These are phyloP conservation scores for Emydoidea blandingii DNA, from an alignment of 2,797 vertebrate species.

Conservation along the genomic window DNA sequence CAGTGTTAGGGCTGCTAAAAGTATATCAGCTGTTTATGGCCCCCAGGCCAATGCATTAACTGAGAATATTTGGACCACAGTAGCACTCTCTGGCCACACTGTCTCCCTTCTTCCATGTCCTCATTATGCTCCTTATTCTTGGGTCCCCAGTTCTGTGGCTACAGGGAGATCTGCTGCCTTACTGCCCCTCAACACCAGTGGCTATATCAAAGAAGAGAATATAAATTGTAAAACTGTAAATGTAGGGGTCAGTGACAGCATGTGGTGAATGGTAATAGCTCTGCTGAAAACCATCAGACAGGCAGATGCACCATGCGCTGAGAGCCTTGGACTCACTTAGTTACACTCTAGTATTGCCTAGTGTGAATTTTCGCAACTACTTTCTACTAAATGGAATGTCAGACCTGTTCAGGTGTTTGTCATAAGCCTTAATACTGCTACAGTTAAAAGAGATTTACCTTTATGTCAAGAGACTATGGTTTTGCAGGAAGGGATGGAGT, in stretches of 20 bases:
- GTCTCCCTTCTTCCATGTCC: background rate
- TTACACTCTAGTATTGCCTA: background rate
- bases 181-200: rapidly evolving
- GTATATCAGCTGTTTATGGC: slow-evolving; percentile 12
- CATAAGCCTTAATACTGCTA: background rate
- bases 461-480: background rate
- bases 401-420: background rate
- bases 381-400: background rate
- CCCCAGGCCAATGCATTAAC: slow-evolving; percentile 61
- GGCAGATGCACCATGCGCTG: background rate
- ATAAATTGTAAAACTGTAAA: background rate
- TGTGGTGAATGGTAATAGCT: background rate
- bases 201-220: background rate
- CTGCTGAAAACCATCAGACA: background rate
- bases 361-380: background rate
- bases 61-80: slow-evolving; percentile 2
- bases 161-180: background rate
- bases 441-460: background rate
- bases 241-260: rapidly evolving
- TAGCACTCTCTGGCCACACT: rapidly evolving
- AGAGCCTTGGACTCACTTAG: background rate
- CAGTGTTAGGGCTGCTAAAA: background rate
- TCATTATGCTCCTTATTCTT: background rate
- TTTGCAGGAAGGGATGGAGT: background rate
- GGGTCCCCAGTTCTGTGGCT: background rate